Evolutionary conservation across 2,113 vertebrate species (phyloP), one percentile per base, ranked within the genome.

Genomic region (Fregata magnificens): DNA sequence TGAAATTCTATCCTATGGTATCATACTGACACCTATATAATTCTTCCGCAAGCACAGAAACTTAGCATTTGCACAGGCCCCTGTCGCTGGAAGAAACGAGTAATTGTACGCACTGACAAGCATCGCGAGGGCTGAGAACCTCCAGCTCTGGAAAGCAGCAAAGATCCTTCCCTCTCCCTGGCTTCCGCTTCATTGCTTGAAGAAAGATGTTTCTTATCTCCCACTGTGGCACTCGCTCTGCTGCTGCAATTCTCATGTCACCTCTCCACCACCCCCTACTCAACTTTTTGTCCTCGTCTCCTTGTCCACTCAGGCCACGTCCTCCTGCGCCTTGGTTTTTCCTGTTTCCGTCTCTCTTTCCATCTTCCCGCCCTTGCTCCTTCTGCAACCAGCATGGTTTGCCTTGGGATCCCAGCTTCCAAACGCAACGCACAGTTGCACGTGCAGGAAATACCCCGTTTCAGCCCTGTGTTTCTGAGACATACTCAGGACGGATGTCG

Each of bases 351-450:
- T 7, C 24, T 52, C 11, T 36, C 26, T 79, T 80, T 26, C 8
- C 13, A 16, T 62, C 12, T 77, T 55, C 32, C n/a, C 32, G 20
- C 45, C 55, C 44, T n/a, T 59, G 32, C 31, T 74, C 28, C 17
- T 88, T 66, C 76, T 49, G 47, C 34, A 29, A 29, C 8, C 21
- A 63, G 12, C 31, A 52, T 3, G 7, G 13, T 28, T 65, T 45
- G 21, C 44, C 16, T 49, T 49, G 36, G 38, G 34, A 73, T 36
- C 22, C 13, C 62, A 58, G 53, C 24, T 72, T 76, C 56, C 61
- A 70, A 81, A 58, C 3, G 8, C 0, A 0, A 70, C 2, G 7
- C 45, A 61, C 10, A 53, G 58, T 40, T 44, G 34, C 1, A 2
- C 31, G 72, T 83, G 45, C 22, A 26, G 53, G 17, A 77, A 84